Conservation (phyloP, 2,888 invertebrate species). For the Mythimna vitellina region DNA sequence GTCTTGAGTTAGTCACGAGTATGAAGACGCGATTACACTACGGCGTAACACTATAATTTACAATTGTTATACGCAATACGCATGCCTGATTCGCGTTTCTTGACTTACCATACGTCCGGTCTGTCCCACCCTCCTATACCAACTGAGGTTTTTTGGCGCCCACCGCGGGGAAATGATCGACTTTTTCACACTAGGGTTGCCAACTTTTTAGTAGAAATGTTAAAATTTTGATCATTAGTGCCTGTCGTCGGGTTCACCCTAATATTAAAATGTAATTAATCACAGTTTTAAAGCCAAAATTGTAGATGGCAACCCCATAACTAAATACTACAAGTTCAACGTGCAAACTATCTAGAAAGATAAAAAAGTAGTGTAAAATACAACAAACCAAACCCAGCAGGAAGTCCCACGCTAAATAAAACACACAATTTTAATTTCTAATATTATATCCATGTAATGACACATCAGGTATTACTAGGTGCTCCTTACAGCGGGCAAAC, state of each 20-base stretch:
- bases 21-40: slow-evolving; percentile 64
- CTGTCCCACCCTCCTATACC: slow-evolving; percentile 68
- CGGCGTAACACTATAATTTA: slow-evolving; percentile 67
- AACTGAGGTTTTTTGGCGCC: slow-evolving; percentile 70
- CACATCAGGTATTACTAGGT: slow-evolving; percentile 86
- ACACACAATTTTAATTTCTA: slow-evolving; percentile 88
- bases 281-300: slow-evolving; percentile 67
- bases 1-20: slow-evolving; percentile 74
- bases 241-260: slow-evolving; percentile 57
- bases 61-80: slow-evolving; percentile 71
- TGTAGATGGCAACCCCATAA: slow-evolving; percentile 66
- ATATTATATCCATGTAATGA: slow-evolving; percentile 89
- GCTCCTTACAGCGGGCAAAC: slow-evolving; percentile 88
- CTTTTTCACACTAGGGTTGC: slow-evolving; percentile 73
- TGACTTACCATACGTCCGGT: slow-evolving; percentile 73
- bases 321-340: slow-evolving; percentile 68
- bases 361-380: slow-evolving; percentile 66
- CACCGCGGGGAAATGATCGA: slow-evolving; percentile 73
- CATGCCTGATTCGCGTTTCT: slow-evolving; percentile 72
- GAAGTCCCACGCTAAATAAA: slow-evolving; percentile 87
- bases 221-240: slow-evolving; percentile 63
- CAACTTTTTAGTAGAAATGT: slow-evolving; percentile 69
- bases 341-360: slow-evolving; percentile 76
- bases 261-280: slow-evolving; percentile 64
- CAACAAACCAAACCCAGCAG: slow-evolving; percentile 76